Base-by-base conservation (phyloP, 2,797 vertebrate genomes). In the Pangasius djambal region DNA sequence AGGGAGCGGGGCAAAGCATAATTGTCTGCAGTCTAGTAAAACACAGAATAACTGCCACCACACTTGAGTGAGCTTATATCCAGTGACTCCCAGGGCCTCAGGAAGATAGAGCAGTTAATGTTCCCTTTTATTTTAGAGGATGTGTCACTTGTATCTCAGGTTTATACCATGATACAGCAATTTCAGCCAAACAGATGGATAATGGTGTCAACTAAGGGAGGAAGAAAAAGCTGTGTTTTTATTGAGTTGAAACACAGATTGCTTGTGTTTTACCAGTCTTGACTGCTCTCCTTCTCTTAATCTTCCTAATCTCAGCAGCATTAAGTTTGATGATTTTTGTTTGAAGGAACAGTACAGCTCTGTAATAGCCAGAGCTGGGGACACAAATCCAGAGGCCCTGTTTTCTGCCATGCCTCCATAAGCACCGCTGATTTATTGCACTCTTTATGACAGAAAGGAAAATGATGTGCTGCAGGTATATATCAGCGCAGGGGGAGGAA, bases 101-200 rank as follows among this genome's bases (percentile, higher is more conserved):
- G 98, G 97, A 99, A 99, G 99, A 99, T 99, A 99, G 98, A 99
- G 98, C 98, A 99, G 98, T 99, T 99, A 99, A 99, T 99, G 99
- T 99, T 98, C 98, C 98, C 98, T 99, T 99, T 99, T 99, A 99
- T 99, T 99, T 99, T 98, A 98, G 97, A 99, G 98, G 98, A 99
- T 98, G 98, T 99, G 99, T 99, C 99, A 99, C 99, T 99, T 98
- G 98, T 98, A 97, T 98, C 98, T 95, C 97, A 99, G 98, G 99
- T 99, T 99, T 99, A 99, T 99, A 98, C 98, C 97, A 98, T 99
- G 98, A 99, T 99, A 97, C 98, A 98, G 98, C 98, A 99, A 99
- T 99, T 99, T 99, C 98, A 97, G 98, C 98, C 98, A 99, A 99
- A 99, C 98, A 99, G 99, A 99, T 99, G 99, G 99, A 99, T 99